A percentile compares a stretch with the other conserved stretches of the same genome.
Evolutionary conservation across 2,797 vertebrate species (phyloP).

Genomic region (Chaunax sp.): DNA sequence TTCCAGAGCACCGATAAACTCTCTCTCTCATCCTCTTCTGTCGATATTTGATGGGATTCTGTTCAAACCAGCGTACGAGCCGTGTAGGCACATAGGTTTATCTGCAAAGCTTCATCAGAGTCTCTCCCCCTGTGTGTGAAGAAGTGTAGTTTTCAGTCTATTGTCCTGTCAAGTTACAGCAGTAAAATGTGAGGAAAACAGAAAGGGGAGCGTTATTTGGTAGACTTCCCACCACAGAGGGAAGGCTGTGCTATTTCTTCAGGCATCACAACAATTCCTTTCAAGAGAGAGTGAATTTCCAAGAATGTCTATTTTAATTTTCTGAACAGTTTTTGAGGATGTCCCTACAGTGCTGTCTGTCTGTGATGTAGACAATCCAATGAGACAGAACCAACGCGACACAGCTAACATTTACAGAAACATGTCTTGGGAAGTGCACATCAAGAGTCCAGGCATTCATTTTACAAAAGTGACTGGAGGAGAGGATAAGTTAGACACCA

Average conservation of each 20-base stretch:
- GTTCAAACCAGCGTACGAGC: conserved; percentile 65
- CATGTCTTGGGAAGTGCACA: conserved; percentile 52
- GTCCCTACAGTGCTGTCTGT: conserved; percentile 22
- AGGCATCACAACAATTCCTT: conserved; percentile 39
- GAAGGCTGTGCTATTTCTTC: conserved; percentile 44
- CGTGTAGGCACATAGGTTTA: conserved; percentile 77
- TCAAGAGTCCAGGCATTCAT: conserved; percentile 48
- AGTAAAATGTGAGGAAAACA: conserved; percentile 21
- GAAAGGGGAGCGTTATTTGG: conserved; percentile 59
- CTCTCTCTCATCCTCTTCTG: conserved; percentile 14
- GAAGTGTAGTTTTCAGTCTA: conserved; percentile 44
- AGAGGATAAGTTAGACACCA: conserved; percentile 30
- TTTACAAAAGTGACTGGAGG: conserved; percentile 37
- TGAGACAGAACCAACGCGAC: conserved; percentile 36
- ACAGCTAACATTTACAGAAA: conserved; percentile 45
- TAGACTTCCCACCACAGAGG: conserved; percentile 51
- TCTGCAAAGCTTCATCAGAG: conserved; percentile 69
- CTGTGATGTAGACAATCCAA: conserved; percentile 11
- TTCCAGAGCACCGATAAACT: conserved; percentile 30
- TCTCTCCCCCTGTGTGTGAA: conserved; percentile 41
- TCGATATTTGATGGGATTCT: conserved; percentile 42
- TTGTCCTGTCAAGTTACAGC: conserved; percentile 26
- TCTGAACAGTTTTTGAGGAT: conserved; percentile 26
- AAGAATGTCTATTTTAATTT: conserved; percentile 19
- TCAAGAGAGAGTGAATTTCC: conserved; percentile 23